A percentile compares a stretch with the other conserved stretches of the same genome.
Conservation (phyloP, 1,140 invertebrate species). For the Lasioglossum albipes region DNA sequence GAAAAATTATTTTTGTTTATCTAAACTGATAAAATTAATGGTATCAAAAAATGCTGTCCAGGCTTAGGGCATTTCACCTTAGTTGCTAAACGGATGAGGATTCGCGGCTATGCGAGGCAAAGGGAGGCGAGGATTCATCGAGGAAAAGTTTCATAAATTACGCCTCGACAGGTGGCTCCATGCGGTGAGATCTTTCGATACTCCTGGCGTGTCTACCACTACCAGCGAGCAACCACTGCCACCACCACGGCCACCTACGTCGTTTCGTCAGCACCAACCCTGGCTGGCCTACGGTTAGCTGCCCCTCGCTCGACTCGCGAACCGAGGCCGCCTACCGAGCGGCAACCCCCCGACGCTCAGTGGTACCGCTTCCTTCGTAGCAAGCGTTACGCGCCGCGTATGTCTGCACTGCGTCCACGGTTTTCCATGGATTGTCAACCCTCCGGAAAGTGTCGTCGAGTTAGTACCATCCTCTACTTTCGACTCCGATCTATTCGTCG, state of each 20-base stretch:
- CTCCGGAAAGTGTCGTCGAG: not conserved
- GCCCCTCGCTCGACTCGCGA: constrained; percentile 24
- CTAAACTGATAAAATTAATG: no score
- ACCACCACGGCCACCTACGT: constrained; percentile 1
- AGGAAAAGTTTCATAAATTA: constrained; percentile 1
- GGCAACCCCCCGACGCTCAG: constrained; percentile 60
- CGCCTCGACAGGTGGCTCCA: constrained; percentile 58
- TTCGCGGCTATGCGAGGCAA: no score
- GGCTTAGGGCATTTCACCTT: no score
- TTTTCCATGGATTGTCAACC: constrained; percentile 21
- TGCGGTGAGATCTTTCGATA: constrained; percentile 40
- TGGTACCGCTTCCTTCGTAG: constrained; percentile 67
- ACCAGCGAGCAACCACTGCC: constrained; percentile 5
- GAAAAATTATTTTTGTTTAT: no score
- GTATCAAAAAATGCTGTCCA: no score
- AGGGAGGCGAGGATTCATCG: no score
- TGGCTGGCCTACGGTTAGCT: constrained; percentile 37
- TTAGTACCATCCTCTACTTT: not conserved
- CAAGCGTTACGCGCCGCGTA: constrained; percentile 53
- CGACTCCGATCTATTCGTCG: not conserved
- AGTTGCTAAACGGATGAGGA: no score
- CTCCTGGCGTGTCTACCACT: not conserved
- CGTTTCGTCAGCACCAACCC: constrained; percentile 30
- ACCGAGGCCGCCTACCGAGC: constrained; percentile 50
- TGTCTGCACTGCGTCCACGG: not conserved